Base-by-base conservation (phyloP, 2,888 invertebrate species). In the Myopa testacea region DNA sequence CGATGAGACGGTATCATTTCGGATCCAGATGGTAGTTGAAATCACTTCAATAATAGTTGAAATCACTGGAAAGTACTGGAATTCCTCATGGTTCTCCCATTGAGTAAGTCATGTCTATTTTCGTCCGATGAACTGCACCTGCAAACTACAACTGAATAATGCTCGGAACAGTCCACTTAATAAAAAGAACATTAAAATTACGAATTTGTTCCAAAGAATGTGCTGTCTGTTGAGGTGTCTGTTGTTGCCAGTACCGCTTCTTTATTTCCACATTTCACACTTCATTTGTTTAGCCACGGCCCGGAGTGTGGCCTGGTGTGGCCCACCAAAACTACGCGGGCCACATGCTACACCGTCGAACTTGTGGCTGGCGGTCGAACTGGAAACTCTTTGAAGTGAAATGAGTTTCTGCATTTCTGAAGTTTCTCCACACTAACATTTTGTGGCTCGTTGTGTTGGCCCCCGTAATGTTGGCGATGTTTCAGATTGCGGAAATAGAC, bases 401-500 rank as follows among this genome's bases (percentile, higher is more conserved):
- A 55, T 10, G 37, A 67, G 14, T 40, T 67, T 37, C 40, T 55
- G 4, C 8, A 19, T 45, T 45, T 6, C 10, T 45, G 45, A 10
- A 45, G 1, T 40, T 40, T 5, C 40, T 38, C 0, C 37, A n/a
- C 7, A 7, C 12, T 16, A 1, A 6, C n/a, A 37, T 16, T 16
- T 38, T 38, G 38, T 65, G 67, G 4, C 38, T 67, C 55, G 5
- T 12, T 12, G n/a, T 3, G 55, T 1, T 3, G 50, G 50, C 50
- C 14, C 10, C 8, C 55, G 55, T 2, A 8, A n/a, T n/a, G n/a
- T 55, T 16, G 55, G n/a, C 34, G 4, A 65, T 55, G 16, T 14
- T 55, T 70, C 10, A 55, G 50, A 50, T 45, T 50, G 73, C 73
- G 63, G 63, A 72, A 72, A 40, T 60, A 72, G 40, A 12, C 69